phyloP scores from a whole-genome alignment of 1,140 invertebrate genomes.

The Teleopsis dalmanni region DNA sequence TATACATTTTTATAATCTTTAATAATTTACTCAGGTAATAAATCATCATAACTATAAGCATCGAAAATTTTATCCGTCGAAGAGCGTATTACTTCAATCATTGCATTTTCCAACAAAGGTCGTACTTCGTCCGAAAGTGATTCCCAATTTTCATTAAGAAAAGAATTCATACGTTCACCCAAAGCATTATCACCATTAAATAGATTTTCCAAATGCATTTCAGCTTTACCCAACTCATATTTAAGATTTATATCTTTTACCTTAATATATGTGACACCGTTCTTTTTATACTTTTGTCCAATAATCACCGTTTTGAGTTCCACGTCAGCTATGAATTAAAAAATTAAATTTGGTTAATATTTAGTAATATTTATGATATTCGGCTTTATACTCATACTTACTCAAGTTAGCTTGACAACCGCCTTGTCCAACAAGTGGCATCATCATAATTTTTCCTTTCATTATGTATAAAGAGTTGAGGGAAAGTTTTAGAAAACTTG shows the following conservation, averaged over 20 bases:
- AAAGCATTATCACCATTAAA: conserved; percentile 62
- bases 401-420: conserved; percentile 49
- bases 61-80: conserved; percentile 49
- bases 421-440: conserved; percentile 55
- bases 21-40: conserved; percentile 21
- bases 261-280: conserved; percentile 46
- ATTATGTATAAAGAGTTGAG: conserved; percentile 52
- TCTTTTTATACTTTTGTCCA: conserved; percentile 48
- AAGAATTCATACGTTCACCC: conserved; percentile 54
- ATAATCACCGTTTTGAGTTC: conserved; percentile 52
- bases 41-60: conserved; percentile 33
- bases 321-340: conserved; percentile 52
- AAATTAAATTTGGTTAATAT: background rate
- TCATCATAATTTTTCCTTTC: conserved; percentile 54
- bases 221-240: conserved; percentile 54
- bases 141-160: conserved; percentile 56
- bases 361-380: background rate
- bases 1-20: too few relatives aligned
- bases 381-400: conserved; percentile 31
- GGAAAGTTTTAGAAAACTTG: conserved; percentile 50
- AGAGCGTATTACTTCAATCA: conserved; percentile 49
- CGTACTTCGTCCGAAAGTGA: conserved; percentile 50
- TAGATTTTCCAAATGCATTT: conserved; percentile 57
- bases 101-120: conserved; percentile 49
- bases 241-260: conserved; percentile 56